These are phyloP conservation scores for Parus major DNA, from an alignment of 2,113 vertebrate genomes.

Conservation along the genomic window DNA sequence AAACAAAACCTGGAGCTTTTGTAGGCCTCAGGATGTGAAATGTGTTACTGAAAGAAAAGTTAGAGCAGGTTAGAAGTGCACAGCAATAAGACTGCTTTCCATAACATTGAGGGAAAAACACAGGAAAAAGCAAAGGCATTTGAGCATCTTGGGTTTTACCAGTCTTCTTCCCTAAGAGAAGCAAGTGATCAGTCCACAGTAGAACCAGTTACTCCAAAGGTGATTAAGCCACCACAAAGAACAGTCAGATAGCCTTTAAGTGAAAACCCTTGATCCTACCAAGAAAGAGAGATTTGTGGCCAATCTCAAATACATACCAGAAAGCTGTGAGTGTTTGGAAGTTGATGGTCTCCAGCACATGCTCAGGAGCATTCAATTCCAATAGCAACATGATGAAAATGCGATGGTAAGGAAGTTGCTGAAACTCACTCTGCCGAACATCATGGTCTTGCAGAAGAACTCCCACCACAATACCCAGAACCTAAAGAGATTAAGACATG, in stretches of 20 bases:
- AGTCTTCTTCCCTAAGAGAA: not conserved
- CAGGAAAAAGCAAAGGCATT: slow-evolving; percentile 46
- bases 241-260: not conserved
- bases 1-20: slow-evolving; percentile 98
- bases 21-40: slow-evolving; percentile 99
- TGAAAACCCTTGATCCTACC: not conserved
- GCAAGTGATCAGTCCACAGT: not conserved
- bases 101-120: not conserved
- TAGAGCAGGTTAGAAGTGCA: slow-evolving; percentile 55
- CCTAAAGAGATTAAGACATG: slow-evolving; percentile 63
- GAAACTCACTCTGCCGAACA: slow-evolving; percentile 96
- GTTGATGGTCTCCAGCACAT: slow-evolving; percentile 98
- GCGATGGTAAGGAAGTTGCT: slow-evolving; percentile 96
- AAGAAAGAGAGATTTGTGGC: not conserved
- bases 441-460: slow-evolving; percentile 98
- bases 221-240: slow-evolving; percentile 14
- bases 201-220: not conserved
- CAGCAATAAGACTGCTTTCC: not conserved
- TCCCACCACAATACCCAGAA: slow-evolving; percentile 96
- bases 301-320: slow-evolving; percentile 78
- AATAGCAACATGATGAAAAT: slow-evolving; percentile 98
- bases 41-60: slow-evolving; percentile 89
- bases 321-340: slow-evolving; percentile 99
- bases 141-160: slow-evolving; percentile 18
- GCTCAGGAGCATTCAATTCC: slow-evolving; percentile 97